Conservation (phyloP, 2,113 vertebrate genomes). For the Panthera leo region DNA sequence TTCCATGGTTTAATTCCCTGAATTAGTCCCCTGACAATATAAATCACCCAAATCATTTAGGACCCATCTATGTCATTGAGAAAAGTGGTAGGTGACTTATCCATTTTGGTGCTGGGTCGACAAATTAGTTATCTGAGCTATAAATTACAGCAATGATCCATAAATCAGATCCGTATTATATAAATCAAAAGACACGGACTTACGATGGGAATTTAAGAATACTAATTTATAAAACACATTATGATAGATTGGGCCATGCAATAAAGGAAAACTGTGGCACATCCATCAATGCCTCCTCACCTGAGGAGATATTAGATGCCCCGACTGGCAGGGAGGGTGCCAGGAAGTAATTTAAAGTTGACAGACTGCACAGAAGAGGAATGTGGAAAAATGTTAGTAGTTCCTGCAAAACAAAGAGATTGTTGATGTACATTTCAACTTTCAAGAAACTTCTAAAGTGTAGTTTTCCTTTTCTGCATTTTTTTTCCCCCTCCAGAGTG, state of each 20-base stretch:
- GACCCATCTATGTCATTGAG: constrained; percentile 40
- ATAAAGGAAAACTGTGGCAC: constrained; percentile 44
- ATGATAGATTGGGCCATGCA: constrained; percentile 34
- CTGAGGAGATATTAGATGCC: background rate
- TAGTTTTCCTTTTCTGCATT: background rate
- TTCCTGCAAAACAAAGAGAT: background rate
- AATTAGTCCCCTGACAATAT: constrained; percentile 42
- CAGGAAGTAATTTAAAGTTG: background rate
- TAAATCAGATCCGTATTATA: constrained; percentile 71
- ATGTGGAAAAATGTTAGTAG: background rate
- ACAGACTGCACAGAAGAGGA: background rate
- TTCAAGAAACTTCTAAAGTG: background rate
- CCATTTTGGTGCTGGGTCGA: constrained; percentile 60
- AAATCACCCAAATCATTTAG: constrained; percentile 57
- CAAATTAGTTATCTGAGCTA: constrained; percentile 66
- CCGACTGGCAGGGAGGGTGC: background rate
- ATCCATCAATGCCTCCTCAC: constrained; percentile 26
- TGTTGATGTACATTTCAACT: background rate
- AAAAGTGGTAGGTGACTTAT: constrained; percentile 55
- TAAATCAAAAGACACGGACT: constrained; percentile 67
- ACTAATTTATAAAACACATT: constrained; percentile 63
- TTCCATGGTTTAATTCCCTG: constrained; percentile 48
- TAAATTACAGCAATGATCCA: constrained; percentile 71
- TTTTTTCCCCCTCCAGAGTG: background rate
- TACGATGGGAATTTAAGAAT: constrained; percentile 67